A percentile compares a stretch with the other conserved stretches of the same genome.
phyloP scores from a whole-genome alignment of 2,888 invertebrate species.

The Eremobia ochroleuca region DNA sequence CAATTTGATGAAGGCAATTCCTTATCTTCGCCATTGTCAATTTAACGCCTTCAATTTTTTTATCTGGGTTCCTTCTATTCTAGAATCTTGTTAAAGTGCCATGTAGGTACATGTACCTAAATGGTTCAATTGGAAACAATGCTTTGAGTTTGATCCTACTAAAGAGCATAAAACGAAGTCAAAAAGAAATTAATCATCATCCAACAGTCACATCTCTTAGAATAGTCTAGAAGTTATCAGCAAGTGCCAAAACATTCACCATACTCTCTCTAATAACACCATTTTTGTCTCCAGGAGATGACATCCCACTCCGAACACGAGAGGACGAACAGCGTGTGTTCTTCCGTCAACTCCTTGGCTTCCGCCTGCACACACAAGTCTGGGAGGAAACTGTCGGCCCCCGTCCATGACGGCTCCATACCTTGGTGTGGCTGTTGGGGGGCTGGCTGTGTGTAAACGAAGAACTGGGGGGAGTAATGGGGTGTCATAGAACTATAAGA shows the following conservation, averaged over 20 bases:
- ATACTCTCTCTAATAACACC: conserved; percentile 1
- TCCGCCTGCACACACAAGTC: conserved; percentile 92
- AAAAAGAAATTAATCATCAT: neutral
- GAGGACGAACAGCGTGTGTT: conserved; percentile 92
- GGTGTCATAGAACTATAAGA: neutral
- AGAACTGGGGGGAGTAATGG: neutral
- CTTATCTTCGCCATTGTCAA: neutral
- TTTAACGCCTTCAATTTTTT: no score
- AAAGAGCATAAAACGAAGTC: neutral
- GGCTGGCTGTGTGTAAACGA: conserved; percentile 93
- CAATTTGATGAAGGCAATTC: neutral
- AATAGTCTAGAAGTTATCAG: conserved; percentile 2
- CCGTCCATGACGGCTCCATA: conserved; percentile 92
- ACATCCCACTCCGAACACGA: conserved; percentile 92
- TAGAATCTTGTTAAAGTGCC: neutral
- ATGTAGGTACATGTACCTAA: neutral
- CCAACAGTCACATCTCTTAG: neutral
- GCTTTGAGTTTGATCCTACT: neutral
- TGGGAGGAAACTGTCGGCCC: conserved; percentile 91
- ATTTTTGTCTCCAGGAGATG: conserved; percentile 84
- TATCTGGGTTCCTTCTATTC: neutral
- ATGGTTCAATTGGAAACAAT: neutral
- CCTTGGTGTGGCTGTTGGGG: conserved; percentile 97
- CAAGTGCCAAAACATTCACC: neutral
- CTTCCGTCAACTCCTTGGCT: conserved; percentile 91